phyloP scores from a whole-genome alignment of 2,888 invertebrate genomes.

The Brenthis daphne region DNA sequence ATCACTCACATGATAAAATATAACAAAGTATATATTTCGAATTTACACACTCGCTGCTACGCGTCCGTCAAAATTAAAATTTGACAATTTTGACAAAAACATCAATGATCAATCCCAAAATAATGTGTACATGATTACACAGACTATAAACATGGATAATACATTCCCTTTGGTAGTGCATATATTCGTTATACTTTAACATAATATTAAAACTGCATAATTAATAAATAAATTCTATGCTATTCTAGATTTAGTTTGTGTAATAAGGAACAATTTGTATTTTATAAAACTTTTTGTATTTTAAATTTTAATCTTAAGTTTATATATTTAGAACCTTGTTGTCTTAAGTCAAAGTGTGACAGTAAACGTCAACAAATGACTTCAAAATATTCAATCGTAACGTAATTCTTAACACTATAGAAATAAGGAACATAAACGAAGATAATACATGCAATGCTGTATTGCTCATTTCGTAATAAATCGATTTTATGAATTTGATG shows the following conservation, averaged over 20 bases:
- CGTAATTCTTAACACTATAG: background rate
- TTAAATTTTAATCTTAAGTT: too few species aligned
- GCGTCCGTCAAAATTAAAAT: conserved; percentile 20
- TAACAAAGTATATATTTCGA: conserved; percentile 64
- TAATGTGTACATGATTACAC: too few species aligned
- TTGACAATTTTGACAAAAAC: conserved; percentile 20
- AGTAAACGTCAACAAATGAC: background rate
- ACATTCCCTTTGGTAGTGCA: conserved; percentile 1
- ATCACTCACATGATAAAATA: conserved; percentile 81
- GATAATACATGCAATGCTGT: background rate
- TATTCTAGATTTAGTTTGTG: background rate
- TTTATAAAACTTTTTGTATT: too few species aligned
- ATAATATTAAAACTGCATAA: background rate
- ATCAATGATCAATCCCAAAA: conserved; percentile 14
- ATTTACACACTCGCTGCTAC: conserved; percentile 41
- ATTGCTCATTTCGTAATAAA: conserved; percentile 7
- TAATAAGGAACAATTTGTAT: too few species aligned
- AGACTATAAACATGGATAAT: background rate
- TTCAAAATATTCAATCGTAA: background rate
- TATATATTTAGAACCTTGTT: background rate
- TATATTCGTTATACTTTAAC: background rate
- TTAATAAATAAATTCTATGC: background rate
- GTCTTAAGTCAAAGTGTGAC: background rate
- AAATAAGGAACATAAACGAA: conserved; percentile 6
- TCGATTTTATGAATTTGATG: conserved; percentile 24